A percentile compares a stretch with the other conserved stretches of the same genome.
Evolutionary conservation across 2,888 invertebrate species (phyloP).

Genomic region (Conops quadrifasciatus): DNA sequence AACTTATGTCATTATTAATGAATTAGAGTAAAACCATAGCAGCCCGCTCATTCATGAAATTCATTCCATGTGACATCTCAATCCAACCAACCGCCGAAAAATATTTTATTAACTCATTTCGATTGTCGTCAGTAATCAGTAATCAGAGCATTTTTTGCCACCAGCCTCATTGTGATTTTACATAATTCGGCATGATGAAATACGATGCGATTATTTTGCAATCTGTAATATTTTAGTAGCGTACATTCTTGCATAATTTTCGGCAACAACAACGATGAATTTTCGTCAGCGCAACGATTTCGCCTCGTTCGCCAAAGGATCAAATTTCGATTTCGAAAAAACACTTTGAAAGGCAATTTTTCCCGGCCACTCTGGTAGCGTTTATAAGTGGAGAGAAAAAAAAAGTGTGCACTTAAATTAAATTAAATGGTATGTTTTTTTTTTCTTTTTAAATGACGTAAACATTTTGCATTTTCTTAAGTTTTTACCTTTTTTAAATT

Average conservation of each 20-base stretch:
- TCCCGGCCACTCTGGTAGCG: neutral
- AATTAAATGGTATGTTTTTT: neutral
- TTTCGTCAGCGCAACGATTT: constrained; percentile 18
- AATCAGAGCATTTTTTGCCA: neutral
- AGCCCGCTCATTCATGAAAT: too few relatives aligned
- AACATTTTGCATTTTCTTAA: neutral
- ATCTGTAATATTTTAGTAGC: neutral
- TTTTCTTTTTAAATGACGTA: neutral
- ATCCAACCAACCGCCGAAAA: neutral
- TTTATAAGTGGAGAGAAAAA: neutral
- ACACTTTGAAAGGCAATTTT: neutral
- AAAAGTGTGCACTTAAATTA: neutral
- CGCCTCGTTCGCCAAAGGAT: constrained; percentile 10
- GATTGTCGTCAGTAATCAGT: neutral
- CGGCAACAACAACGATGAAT: neutral
- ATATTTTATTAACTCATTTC: constrained; percentile 6
- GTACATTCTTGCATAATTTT: constrained; percentile 34
- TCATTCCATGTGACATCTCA: neutral
- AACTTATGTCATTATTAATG: too few relatives aligned
- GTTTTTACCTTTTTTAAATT: neutral
- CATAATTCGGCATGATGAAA: constrained; percentile 18
- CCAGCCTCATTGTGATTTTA: neutral
- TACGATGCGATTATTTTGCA: constrained; percentile 8
- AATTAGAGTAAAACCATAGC: too few relatives aligned
- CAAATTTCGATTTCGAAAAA: constrained; percentile 24